A percentile compares a stretch with the other conserved stretches of the same genome.
These are phyloP conservation scores for Onychomys torridus DNA, from an alignment of 2,797 vertebrate species.

Conservation along the genomic window DNA sequence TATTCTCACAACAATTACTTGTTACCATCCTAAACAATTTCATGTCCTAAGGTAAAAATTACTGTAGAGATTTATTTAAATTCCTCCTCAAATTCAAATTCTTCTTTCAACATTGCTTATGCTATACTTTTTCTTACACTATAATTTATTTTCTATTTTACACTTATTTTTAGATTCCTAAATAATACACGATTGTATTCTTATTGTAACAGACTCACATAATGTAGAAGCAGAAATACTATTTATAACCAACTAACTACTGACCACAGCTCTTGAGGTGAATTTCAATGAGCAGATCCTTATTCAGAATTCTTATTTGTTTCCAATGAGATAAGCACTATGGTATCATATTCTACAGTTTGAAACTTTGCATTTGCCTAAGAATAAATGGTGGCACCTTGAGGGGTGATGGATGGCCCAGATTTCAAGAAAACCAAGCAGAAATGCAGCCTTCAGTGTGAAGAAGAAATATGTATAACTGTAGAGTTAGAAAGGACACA, in stretches of 20 bases:
- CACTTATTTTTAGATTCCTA: slow-evolving; percentile 73
- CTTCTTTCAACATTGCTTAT: slow-evolving; percentile 44
- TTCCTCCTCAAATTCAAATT: slow-evolving; percentile 61
- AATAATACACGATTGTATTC: slow-evolving; percentile 43
- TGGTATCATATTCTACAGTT: slow-evolving; percentile 10
- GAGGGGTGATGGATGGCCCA: background rate
- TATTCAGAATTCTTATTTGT: slow-evolving; percentile 47
- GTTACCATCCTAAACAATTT: background rate
- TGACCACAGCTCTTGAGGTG: slow-evolving; percentile 63
- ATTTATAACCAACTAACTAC: slow-evolving; percentile 72
- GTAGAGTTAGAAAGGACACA: slow-evolving; percentile 39
- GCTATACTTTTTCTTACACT: slow-evolving; percentile 61
- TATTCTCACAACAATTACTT: background rate
- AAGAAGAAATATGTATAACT: slow-evolving; percentile 25
- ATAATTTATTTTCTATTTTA: slow-evolving; percentile 80
- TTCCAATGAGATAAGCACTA: slow-evolving; percentile 26
- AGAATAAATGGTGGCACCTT: background rate
- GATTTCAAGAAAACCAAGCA: slow-evolving; percentile 25
- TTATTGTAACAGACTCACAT: slow-evolving; percentile 68
- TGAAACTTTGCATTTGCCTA: slow-evolving; percentile 20
- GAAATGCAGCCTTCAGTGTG: background rate
- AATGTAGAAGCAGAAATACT: slow-evolving; percentile 59
- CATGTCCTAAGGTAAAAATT: slow-evolving; percentile 47
- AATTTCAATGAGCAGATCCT: slow-evolving; percentile 51
- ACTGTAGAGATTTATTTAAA: slow-evolving; percentile 18